phyloP scores from a whole-genome alignment of 2,797 vertebrate species.

The Crocodylus rhombifer region DNA sequence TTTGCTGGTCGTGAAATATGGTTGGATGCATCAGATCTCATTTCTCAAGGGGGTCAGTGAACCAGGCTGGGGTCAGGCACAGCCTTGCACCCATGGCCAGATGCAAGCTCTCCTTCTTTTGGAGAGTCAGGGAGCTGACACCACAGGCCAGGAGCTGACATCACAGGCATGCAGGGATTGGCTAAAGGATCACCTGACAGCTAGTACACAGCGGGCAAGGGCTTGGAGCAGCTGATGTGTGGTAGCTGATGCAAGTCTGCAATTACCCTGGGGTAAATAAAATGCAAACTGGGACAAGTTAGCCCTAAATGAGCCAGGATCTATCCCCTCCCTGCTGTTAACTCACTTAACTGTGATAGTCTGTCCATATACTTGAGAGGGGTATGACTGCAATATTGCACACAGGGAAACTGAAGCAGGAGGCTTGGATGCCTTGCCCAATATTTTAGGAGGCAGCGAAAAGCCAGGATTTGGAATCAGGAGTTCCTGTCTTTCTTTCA shows the following conservation, averaged over 20 bases:
- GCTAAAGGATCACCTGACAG: too few species aligned
- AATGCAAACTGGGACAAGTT: too few species aligned
- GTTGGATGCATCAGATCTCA: too few species aligned
- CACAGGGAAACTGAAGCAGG: fast-evolving
- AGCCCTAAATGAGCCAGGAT: too few species aligned
- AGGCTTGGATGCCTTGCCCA: background rate
- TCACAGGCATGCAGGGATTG: too few species aligned
- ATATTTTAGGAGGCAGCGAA: fast-evolving
- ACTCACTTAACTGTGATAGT: too few species aligned
- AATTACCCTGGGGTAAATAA: too few species aligned
- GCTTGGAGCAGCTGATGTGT: too few species aligned
- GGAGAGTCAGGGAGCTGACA: background rate
- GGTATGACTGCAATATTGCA: background rate
- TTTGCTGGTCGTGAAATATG: background rate
- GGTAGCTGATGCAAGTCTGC: too few species aligned
- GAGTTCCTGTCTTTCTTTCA: background rate
- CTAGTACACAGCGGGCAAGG: too few species aligned
- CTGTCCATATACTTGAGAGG: background rate
- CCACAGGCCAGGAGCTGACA: background rate
- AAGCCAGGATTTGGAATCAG: background rate
- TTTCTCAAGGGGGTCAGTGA: background rate
- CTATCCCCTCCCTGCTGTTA: too few species aligned
- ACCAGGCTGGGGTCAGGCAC: background rate
- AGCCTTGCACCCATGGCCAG: background rate
- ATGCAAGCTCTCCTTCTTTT: background rate